A percentile compares a stretch with the other conserved stretches of the same genome.
Evolutionary conservation across 2,888 invertebrate species (phyloP).

Genomic region (Epirrhoe alternata): DNA sequence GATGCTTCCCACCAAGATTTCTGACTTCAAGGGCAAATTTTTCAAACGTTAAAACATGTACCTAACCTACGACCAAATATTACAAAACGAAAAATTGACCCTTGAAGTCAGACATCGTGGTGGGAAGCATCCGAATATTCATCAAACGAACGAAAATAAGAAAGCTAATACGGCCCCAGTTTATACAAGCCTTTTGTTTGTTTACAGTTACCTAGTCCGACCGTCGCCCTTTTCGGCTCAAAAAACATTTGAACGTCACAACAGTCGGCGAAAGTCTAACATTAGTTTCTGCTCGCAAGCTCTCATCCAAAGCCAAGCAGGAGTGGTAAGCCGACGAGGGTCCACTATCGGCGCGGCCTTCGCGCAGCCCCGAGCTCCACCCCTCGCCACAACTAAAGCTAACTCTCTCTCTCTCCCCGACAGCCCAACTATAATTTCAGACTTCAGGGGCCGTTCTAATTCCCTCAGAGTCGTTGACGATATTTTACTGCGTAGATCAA

Average conservation of each 20-base stretch:
- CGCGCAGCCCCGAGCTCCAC: conserved; percentile 88
- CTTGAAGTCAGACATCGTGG: no score
- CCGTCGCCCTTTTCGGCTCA: conserved; percentile 98
- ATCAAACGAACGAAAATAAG: no score
- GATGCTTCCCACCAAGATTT: no score
- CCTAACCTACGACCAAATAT: no score
- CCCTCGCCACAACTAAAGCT: conserved; percentile 92
- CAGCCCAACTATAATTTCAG: conserved; percentile 93
- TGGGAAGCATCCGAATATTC: no score
- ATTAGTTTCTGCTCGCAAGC: conserved; percentile 95
- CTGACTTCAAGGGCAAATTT: no score
- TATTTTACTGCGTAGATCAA: conserved; percentile 92
- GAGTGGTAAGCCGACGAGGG: conserved; percentile 87
- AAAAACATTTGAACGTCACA: conserved; percentile 97
- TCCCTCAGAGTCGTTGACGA: conserved; percentile 95
- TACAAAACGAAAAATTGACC: no score
- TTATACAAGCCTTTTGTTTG: background rate
- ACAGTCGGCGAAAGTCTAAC: conserved; percentile 95
- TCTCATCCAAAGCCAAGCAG: conserved; percentile 82
- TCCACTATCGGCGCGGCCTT: conserved; percentile 89
- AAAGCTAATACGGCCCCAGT: no score
- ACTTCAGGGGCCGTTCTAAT: conserved; percentile 93
- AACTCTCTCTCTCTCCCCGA: conserved; percentile 95
- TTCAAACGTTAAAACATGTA: no score
- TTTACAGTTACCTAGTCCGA: conserved; percentile 92